Evolutionary conservation across 1,140 invertebrate species (phyloP), one percentile per base, ranked within the genome.

Genomic region (Drosophila simulans): DNA sequence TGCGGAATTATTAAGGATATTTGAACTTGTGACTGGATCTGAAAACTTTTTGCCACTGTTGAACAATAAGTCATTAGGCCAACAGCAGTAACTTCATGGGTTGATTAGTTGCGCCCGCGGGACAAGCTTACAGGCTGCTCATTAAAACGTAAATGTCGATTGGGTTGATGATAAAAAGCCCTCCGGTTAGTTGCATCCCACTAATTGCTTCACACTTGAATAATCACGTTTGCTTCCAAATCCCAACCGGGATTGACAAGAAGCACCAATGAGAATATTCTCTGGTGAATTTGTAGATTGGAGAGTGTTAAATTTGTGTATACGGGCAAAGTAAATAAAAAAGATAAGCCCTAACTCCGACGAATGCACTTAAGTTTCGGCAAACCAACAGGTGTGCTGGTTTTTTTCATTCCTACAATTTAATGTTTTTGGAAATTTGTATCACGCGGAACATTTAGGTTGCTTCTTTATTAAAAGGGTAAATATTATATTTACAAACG

Each of bases 21-120:
- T 80, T 90, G 84, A 84, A 89, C 73, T 80, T 66, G 64, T 74
- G 57, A 42, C 52, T 53, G 46, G 42, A 37, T 40, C 42, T 51
- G 12, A 45, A 54, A 52, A 57, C 53, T 58, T 46, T 52, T 45
- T 39, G 59, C 31, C 31, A 42, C 37, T 54, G 42, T 25, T 51
- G 37, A 68, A 84, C 71, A 89, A 89, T 89, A 90, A 77, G 80
- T 89, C 84, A 89, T 89, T 89, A 90, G 84, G 72, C 52, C 54
- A 71, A 60, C 35, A 20, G 42, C 46, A 54, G 49, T 46, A 42
- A 52, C 42, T 25, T 17, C 49, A 57, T 17, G 20, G 25, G 15
- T 34, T 20, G 54, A 34, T 43, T 46, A 42, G 7, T 22, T 10
- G 34, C 46, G 49, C 49, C 57, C 53, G 20, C 8, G 12, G 63